phyloP scores from a whole-genome alignment of 2,113 vertebrate genomes.

The Strigops habroptila region DNA sequence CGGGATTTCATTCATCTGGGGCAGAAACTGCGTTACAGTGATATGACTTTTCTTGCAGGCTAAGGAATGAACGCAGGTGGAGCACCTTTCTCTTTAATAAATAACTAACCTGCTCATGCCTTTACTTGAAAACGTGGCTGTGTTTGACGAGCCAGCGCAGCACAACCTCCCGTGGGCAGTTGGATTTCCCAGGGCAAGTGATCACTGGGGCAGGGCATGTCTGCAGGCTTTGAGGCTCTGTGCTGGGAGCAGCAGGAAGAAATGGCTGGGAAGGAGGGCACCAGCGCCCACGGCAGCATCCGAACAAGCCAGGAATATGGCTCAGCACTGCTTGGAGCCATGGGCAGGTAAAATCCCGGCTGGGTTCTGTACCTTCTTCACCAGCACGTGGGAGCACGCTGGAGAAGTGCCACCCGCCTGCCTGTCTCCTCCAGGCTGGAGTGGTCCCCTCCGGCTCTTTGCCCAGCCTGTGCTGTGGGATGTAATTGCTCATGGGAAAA shows the following conservation, averaged over 20 bases:
- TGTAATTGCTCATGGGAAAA: not conserved
- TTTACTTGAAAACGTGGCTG: not conserved
- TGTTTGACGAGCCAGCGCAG: not conserved
- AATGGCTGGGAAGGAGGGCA: not conserved
- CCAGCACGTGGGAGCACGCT: not conserved
- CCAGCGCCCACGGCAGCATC: rapidly evolving
- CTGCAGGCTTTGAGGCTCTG: not conserved
- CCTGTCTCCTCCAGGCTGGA: not conserved
- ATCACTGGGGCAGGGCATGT: not conserved
- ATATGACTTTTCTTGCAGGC: not conserved
- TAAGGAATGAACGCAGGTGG: not conserved
- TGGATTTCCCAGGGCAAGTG: not conserved
- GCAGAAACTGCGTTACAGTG: not conserved
- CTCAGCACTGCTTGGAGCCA: not conserved
- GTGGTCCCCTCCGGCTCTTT: not conserved
- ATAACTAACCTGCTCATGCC: not conserved
- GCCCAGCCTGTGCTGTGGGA: not conserved
- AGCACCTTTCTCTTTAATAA: not conserved
- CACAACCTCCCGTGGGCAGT: not conserved
- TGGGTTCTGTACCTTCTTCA: not conserved
- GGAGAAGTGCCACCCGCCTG: not conserved
- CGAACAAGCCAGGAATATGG: not conserved
- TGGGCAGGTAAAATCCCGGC: not conserved
- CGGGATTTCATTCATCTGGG: not conserved
- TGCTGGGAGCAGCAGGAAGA: not conserved